A percentile compares a stretch with the other conserved stretches of the same genome.
phyloP scores from a whole-genome alignment of 2,797 vertebrate species.

The Eupleurogrammus muticus region DNA sequence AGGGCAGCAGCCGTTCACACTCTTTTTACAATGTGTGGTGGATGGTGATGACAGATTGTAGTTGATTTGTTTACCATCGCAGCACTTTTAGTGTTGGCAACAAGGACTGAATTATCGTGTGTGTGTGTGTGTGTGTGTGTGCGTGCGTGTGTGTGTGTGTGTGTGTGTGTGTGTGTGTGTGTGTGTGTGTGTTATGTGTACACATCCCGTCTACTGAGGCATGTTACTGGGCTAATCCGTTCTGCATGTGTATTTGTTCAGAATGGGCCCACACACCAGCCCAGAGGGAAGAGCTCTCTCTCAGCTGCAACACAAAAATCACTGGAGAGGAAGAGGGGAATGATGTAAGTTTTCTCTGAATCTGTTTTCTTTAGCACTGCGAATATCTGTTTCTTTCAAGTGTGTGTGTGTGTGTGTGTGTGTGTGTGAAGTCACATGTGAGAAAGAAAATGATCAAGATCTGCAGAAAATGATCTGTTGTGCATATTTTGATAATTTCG shows the following conservation, averaged over 20 bases:
- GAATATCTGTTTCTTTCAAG: no score
- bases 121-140: neutral
- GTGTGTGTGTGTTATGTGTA: neutral
- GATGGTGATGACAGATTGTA: neutral
- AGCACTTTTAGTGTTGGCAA: neutral
- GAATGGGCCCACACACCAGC: conserved; percentile 39
- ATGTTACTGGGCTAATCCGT: neutral
- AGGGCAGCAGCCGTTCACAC: neutral
- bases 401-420: neutral
- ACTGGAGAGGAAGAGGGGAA: conserved; percentile 78
- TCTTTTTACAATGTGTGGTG: neutral
- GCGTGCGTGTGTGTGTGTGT: neutral
- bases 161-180: no score
- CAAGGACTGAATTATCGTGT: neutral
- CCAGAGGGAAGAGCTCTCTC: conserved; percentile 62
- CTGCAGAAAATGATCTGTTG: neutral
- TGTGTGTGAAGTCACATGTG: neutral
- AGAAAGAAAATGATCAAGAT: neutral
- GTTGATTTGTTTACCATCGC: neutral
- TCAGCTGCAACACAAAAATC: conserved; percentile 83
- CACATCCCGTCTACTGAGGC: neutral
- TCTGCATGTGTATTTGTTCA: conserved; percentile 29
- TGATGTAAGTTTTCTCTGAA: conserved; percentile 74
- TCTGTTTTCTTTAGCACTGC: neutral
- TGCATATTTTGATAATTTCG: neutral